Evolutionary conservation across 2,797 vertebrate genomes (phyloP), one percentile per base, ranked within the genome.

Genomic region (Danio choprae): DNA sequence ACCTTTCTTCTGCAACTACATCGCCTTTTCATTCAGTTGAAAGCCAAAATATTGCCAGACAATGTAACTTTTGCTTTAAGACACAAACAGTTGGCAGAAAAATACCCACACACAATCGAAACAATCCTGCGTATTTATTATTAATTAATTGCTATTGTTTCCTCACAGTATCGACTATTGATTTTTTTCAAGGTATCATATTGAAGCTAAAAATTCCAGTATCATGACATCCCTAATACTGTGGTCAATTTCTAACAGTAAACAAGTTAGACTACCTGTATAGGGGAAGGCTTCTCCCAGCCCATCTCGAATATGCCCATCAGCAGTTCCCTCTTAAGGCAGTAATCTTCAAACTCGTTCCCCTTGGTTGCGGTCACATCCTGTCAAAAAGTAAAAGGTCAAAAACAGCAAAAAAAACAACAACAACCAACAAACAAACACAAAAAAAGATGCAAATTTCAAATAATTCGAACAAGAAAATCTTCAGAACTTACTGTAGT

Each of bases 301-400:
- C 94, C 94, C 93, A 94, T 94, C 82, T 94, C 93, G 84, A 94
- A 94, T 79, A 94, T 94, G 46, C 94, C 93, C 94, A 94, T 93
- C 41, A 94, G 86, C 77, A 94, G 90, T 85, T 94, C 93, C 55
- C 92, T 86, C 81, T 94, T 94, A 82, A 94, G 87, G 83, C 94
- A 94, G 89, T 94, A 94, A 89, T 94, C 94, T 87, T 94, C 94
- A 92, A 94, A 94, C 81, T 94, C 93, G 81, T 94, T 94, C 63
- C 93, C 93, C 79, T 94, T 94, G 43, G 93, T 94, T 79, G 94
- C 90, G 0, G 94, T 94, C 64, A 94, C 94, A 89, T 94, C 94
- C 94, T 94, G 18, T 44, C 11, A 79, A 72, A 85, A 71, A 62
- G 9, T 58, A 9, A 12, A 43, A 38, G n/a, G 2, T 9, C 5